Percentiles rank a stretch among this genome's conserved stretches.
These are phyloP conservation scores for Mythimna loreyi DNA, from an alignment of 2,888 invertebrate genomes.

Conservation along the genomic window DNA sequence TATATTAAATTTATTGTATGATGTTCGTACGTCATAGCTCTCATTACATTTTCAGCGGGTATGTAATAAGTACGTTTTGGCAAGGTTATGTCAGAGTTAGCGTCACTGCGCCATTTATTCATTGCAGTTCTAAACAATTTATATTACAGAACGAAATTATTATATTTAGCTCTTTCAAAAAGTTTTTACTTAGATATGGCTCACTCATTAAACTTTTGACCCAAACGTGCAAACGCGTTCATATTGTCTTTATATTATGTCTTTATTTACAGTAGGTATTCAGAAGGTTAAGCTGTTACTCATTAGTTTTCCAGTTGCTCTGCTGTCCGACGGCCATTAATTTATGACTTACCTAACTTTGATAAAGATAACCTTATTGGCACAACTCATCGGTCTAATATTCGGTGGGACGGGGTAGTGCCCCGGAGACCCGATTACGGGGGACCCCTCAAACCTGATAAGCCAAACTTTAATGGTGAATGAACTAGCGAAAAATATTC, in stretches of 20 bases:
- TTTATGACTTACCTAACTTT: neutral
- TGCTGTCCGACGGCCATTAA: constrained; percentile 5
- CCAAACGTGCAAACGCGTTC: too few species aligned
- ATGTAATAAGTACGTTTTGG: constrained; percentile 37
- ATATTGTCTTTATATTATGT: too few species aligned
- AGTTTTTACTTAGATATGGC: constrained; percentile 4
- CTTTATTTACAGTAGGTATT: too few species aligned
- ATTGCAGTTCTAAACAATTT: constrained; percentile 45
- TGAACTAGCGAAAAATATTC: too few species aligned
- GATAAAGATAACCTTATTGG: neutral
- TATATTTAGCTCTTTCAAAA: constrained; percentile 24
- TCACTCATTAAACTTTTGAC: constrained; percentile 9
- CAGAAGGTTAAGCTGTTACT: neutral
- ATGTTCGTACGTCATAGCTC: constrained; percentile 37
- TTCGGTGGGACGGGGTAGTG: too few species aligned
- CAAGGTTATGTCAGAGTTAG: constrained; percentile 53
- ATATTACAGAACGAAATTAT: constrained; percentile 17
- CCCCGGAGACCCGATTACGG: too few species aligned
- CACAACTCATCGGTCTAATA: neutral
- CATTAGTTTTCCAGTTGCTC: constrained; percentile 18
- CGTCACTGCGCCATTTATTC: constrained; percentile 53
- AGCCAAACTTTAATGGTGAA: too few species aligned
- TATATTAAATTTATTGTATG: constrained; percentile 29
- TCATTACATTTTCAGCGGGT: constrained; percentile 40
- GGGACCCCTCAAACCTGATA: too few species aligned